Percentiles rank a stretch among this genome's conserved stretches.
phyloP scores from a whole-genome alignment of 2,797 vertebrate genomes.

The Tokudaia muenninki region DNA sequence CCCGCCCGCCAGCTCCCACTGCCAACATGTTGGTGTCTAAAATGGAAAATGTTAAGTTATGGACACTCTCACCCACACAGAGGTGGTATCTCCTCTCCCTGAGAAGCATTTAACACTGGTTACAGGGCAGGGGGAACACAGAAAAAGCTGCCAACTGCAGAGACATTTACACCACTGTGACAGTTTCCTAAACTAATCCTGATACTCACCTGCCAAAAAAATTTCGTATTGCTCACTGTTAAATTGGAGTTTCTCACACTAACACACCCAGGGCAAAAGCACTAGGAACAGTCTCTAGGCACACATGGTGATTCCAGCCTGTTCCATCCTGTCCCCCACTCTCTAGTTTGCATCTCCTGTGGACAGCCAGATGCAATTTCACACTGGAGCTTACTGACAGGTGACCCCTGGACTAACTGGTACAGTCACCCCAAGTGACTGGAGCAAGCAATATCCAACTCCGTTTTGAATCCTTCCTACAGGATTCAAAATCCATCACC shows the following conservation, averaged over 20 bases:
- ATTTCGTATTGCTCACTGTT: too few relatives aligned
- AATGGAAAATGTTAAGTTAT: background rate
- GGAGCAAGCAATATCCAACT: background rate
- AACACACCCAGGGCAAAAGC: background rate
- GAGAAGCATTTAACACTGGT: background rate
- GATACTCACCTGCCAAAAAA: too few relatives aligned
- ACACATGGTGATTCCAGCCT: fast-evolving
- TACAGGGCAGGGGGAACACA: background rate
- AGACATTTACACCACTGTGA: background rate
- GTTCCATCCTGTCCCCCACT: too few relatives aligned
- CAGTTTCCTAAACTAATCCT: background rate
- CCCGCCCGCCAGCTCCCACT: background rate
- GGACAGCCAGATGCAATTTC: background rate
- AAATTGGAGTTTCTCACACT: too few relatives aligned
- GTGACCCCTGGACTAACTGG: background rate
- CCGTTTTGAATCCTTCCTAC: too few relatives aligned
- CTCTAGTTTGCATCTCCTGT: background rate
- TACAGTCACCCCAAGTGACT: background rate
- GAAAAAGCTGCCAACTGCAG: background rate
- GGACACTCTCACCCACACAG: background rate
- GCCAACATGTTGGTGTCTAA: background rate
- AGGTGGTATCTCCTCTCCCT: background rate
- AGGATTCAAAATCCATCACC: too few relatives aligned
- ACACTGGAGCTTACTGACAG: background rate
- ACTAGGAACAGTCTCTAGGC: background rate